phyloP scores from a whole-genome alignment of 2,888 invertebrate genomes.

The Orchesella flavescens region DNA sequence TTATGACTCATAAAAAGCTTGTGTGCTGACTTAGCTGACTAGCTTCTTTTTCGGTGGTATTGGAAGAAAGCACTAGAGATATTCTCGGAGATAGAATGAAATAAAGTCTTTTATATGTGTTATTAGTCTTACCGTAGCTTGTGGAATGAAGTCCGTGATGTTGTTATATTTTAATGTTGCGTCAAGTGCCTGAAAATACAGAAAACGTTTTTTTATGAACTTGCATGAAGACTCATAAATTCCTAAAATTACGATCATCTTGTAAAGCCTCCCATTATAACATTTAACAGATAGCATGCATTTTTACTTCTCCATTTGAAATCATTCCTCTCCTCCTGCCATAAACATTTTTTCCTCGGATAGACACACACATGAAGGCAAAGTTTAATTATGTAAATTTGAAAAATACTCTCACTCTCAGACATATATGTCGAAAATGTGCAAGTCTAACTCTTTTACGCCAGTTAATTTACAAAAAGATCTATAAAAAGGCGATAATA shows the following conservation, averaged over 20 bases:
- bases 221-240: background rate
- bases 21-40: background rate
- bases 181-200: conserved; percentile 71
- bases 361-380: too few relatives aligned
- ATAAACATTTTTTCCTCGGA: too few relatives aligned
- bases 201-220: background rate
- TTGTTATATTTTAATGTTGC: conserved; percentile 72
- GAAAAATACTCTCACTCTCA: too few relatives aligned
- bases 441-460: too few relatives aligned
- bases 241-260: conserved; percentile 21
- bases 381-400: too few relatives aligned
- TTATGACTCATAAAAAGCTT: conserved; percentile 30
- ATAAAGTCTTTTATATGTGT: background rate
- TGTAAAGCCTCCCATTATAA: background rate
- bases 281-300: too few relatives aligned
- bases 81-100: background rate
- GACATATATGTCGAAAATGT: too few relatives aligned
- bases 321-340: too few relatives aligned
- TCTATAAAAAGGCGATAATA: background rate
- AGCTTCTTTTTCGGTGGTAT: background rate
- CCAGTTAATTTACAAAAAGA: too few relatives aligned
- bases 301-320: too few relatives aligned
- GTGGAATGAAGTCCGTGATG: conserved; percentile 73
- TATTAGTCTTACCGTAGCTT: conserved; percentile 72
- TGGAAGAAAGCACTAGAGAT: background rate